A percentile compares a stretch with the other conserved stretches of the same genome.
These are phyloP conservation scores for Agonopterix subpropinquella DNA, from an alignment of 2,888 invertebrate genomes.

Conservation along the genomic window DNA sequence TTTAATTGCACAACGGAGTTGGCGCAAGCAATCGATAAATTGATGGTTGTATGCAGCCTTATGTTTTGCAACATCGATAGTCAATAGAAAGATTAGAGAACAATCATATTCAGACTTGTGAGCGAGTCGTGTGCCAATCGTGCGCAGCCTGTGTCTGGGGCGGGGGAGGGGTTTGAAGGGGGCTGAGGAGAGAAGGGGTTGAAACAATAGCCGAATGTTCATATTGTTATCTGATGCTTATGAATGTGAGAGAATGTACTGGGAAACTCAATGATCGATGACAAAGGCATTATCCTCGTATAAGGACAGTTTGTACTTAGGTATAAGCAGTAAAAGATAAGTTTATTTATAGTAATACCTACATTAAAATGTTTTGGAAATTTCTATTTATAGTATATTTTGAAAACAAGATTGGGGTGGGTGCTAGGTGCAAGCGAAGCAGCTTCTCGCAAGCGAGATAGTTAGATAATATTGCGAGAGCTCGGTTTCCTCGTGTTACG, in stretches of 20 bases:
- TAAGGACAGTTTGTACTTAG: too few species aligned
- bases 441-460: conserved; percentile 16
- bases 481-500: conserved; percentile 57
- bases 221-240: too few species aligned
- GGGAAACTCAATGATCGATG: too few species aligned
- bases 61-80: conserved; percentile 12
- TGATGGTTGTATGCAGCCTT: neutral
- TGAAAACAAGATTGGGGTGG: neutral
- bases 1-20: neutral
- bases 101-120: conserved; percentile 21
- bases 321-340: too few species aligned
- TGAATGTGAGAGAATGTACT: too few species aligned
- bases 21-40: conserved; percentile 4
- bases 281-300: too few species aligned
- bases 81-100: conserved; percentile 15
- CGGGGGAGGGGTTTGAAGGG: too few species aligned
- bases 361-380: too few species aligned
- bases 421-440: neutral
- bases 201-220: too few species aligned
- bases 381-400: too few species aligned
- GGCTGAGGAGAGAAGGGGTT: too few species aligned
- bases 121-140: conserved; percentile 25
- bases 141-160: neutral
- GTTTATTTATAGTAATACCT: too few species aligned
- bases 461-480: conserved; percentile 54